phyloP scores from a whole-genome alignment of 2,888 invertebrate genomes.

The Eupithecia insigniata region DNA sequence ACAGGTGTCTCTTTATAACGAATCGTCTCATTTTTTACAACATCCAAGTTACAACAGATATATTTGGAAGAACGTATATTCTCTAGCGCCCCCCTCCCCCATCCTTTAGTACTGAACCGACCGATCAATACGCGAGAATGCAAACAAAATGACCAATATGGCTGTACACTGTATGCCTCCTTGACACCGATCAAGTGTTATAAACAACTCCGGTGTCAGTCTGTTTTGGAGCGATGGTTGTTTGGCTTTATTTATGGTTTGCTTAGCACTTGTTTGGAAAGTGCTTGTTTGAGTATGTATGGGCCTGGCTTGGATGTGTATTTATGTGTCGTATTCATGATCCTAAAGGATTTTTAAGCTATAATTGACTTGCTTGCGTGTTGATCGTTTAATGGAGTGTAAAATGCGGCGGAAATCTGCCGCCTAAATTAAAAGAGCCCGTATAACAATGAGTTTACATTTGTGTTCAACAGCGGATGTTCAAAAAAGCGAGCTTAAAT shows the following conservation, averaged over 20 bases:
- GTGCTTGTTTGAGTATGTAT: background rate
- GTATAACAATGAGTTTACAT: background rate
- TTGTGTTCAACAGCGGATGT: background rate
- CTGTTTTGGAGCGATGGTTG: constrained; percentile 19
- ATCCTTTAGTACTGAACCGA: background rate
- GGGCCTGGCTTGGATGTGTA: background rate
- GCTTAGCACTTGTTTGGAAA: background rate
- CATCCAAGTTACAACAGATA: background rate
- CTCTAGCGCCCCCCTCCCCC: background rate
- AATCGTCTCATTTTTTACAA: background rate
- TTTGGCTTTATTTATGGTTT: background rate
- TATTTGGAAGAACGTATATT: background rate
- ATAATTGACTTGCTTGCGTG: background rate
- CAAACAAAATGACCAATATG: constrained; percentile 14
- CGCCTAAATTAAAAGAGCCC: background rate
- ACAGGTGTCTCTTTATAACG: background rate
- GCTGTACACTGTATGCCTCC: constrained; percentile 20
- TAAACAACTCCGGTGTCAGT: constrained; percentile 38
- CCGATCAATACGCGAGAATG: constrained; percentile 2
- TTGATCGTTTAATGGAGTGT: background rate
- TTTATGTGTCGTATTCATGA: too few species aligned
- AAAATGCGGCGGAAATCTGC: background rate
- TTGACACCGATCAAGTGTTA: constrained; percentile 37
- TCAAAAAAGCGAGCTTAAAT: background rate
- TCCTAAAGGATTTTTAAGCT: background rate